Conservation (phyloP, 2,113 vertebrate species). For the Pholis gunnellus region DNA sequence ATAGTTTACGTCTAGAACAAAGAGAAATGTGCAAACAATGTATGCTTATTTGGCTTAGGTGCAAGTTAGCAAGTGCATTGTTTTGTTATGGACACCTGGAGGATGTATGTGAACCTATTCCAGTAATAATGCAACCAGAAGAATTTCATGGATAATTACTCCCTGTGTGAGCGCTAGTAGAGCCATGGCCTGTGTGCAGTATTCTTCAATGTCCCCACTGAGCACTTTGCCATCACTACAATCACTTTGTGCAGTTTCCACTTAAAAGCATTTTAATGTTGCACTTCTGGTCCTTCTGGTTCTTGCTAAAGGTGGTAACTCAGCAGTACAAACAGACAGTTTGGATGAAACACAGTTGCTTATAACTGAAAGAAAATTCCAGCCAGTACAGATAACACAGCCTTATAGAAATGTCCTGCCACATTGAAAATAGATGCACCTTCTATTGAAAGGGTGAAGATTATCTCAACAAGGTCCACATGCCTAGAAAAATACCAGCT, state of each 20-base stretch:
- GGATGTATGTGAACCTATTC: conserved; percentile 61
- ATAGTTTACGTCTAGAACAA: background rate
- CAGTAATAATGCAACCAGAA: conserved; percentile 60
- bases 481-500: background rate
- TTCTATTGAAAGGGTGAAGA: background rate
- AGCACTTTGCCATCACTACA: conserved; percentile 17
- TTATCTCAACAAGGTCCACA: background rate
- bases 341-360: background rate
- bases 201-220: conserved; percentile 5
- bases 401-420: background rate
- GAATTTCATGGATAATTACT: conserved; percentile 70
- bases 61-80: conserved; percentile 26
- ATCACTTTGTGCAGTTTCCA: background rate
- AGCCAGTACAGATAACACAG: background rate
- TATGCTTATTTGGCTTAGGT: conserved; percentile 38
- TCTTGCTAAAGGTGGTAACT: background rate
- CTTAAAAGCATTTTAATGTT: conserved; percentile 19
- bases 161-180: conserved; percentile 45
- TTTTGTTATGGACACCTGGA: conserved; percentile 60
- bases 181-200: conserved; percentile 16
- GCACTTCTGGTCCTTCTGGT: background rate
- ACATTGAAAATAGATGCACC: background rate
- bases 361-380: background rate
- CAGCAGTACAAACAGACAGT: background rate
- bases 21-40: conserved; percentile 29